Percentiles rank a stretch among this genome's conserved stretches.
Conservation (phyloP, 2,888 invertebrate genomes). For the Eucriotettix oculatus region DNA sequence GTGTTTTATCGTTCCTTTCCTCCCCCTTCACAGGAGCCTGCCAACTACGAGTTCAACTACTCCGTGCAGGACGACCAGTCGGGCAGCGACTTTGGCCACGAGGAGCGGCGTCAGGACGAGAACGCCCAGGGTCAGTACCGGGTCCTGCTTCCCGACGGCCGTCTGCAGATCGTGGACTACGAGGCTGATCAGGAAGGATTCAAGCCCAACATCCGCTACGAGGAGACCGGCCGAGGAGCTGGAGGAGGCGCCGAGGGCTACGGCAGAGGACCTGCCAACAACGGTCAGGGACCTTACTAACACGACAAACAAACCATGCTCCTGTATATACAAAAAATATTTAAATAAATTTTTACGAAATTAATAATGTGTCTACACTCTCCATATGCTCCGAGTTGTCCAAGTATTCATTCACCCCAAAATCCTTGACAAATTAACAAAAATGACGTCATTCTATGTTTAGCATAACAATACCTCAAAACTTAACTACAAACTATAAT, state of each 20-base stretch:
- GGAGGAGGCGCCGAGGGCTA: neutral
- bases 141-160: constrained; percentile 44
- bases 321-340: no score
- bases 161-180: constrained; percentile 45
- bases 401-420: no score
- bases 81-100: constrained; percentile 44
- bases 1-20: no score
- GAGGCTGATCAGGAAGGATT: constrained; percentile 44
- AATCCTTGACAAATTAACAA: no score
- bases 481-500: no score
- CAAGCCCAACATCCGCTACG: constrained; percentile 38
- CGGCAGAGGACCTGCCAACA: neutral
- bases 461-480: no score
- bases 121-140: constrained; percentile 46
- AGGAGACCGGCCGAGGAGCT: constrained; percentile 13
- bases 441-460: no score
- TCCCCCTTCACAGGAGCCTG: constrained; percentile 44
- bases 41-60: constrained; percentile 46
- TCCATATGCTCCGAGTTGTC: no score
- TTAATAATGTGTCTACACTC: no score
- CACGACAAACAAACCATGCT: no score
- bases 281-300: no score
- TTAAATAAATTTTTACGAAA: no score
- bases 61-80: constrained; percentile 40
- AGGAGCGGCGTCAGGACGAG: constrained; percentile 44